phyloP scores from a whole-genome alignment of 2,797 vertebrate genomes.

The Enteromius radiatus region DNA sequence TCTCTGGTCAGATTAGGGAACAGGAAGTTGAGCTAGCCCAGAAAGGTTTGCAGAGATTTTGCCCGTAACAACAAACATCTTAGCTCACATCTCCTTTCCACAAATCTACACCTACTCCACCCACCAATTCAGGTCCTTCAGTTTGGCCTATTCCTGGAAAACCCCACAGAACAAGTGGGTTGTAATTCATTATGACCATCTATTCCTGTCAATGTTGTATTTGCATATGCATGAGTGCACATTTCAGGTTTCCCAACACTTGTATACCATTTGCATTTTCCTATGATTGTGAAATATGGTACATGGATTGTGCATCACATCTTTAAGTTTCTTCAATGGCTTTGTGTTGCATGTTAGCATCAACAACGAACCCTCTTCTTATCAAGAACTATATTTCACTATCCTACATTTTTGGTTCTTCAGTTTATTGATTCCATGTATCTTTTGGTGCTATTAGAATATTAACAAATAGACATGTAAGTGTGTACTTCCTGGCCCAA shows the following conservation, averaged over 20 bases:
- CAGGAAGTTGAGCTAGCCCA: constrained; percentile 73
- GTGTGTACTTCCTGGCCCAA: neutral
- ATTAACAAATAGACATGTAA: neutral
- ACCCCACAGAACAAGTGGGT: constrained; percentile 26
- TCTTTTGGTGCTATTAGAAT: neutral
- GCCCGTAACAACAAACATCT: constrained; percentile 74
- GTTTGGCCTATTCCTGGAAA: constrained; percentile 61
- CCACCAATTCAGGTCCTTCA: constrained; percentile 52
- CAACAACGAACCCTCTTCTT: neutral
- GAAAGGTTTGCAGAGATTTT: constrained; percentile 71
- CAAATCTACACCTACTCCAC: constrained; percentile 23
- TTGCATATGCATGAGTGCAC: constrained; percentile 39
- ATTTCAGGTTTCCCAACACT: constrained; percentile 52
- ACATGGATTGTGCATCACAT: constrained; percentile 59
- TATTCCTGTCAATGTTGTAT: constrained; percentile 59
- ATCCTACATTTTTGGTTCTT: neutral
- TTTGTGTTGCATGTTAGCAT: neutral
- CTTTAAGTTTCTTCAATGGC: neutral
- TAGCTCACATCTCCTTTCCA: constrained; percentile 47
- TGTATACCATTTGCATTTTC: constrained; percentile 54
- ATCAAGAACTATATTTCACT: neutral
- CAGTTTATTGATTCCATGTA: too few relatives aligned
- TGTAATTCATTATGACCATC: constrained; percentile 57
- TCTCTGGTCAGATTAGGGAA: constrained; percentile 69
- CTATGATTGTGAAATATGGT: constrained; percentile 61